phyloP scores from a whole-genome alignment of 2,113 vertebrate species.

The Tetrax tetrax region DNA sequence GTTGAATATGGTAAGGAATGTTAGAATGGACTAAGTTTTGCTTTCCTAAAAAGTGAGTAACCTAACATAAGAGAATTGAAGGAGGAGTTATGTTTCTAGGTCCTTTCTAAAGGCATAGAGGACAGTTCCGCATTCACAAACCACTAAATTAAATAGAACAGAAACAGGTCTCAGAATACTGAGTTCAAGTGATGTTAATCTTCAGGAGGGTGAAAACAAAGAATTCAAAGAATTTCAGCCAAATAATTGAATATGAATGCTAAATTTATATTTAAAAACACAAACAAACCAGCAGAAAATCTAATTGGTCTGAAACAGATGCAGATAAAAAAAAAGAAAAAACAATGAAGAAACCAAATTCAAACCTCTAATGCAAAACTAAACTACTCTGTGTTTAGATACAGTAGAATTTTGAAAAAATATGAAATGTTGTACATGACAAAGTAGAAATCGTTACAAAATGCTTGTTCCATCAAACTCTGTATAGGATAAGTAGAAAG shows the following conservation, averaged over 20 bases:
- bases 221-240: not conserved
- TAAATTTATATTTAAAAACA: not conserved
- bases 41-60: not conserved
- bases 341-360: fast-evolving
- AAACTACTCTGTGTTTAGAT: not conserved
- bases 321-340: not conserved
- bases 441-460: not conserved
- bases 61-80: not conserved
- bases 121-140: not conserved
- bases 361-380: not conserved
- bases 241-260: not conserved
- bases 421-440: not conserved
- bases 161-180: not conserved
- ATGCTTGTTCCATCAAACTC: not conserved
- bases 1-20: not conserved
- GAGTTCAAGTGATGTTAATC: not conserved
- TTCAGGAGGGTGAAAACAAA: not conserved
- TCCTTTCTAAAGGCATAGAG: not conserved
- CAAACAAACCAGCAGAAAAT: not conserved
- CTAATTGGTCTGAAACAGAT: not conserved
- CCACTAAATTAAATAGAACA: not conserved
- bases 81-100: not conserved
- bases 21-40: not conserved
- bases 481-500: not conserved
- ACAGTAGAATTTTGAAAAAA: not conserved